These are phyloP conservation scores for Asbolus verrucosus DNA, from an alignment of 1,140 invertebrate genomes.

Conservation along the genomic window DNA sequence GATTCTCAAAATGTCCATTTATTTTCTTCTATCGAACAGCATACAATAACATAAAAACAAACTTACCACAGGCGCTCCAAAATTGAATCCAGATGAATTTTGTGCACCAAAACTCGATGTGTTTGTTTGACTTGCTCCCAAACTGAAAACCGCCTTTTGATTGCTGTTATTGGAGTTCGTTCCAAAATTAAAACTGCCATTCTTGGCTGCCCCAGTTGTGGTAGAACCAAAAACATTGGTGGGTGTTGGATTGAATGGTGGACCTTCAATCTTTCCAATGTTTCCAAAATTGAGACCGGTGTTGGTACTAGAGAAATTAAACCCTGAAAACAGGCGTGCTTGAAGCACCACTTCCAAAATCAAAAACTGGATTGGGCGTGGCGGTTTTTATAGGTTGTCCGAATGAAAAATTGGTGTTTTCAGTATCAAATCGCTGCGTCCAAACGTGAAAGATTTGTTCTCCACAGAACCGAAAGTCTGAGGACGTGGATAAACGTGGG, in stretches of 20 bases:
- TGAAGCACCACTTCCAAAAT: constrained; percentile 10
- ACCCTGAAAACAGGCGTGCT: constrained; percentile 6
- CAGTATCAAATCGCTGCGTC: neutral
- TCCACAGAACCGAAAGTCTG: constrained; percentile 10
- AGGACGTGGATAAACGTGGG: constrained; percentile 18
- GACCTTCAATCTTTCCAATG: constrained; percentile 4
- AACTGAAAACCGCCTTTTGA: constrained; percentile 58
- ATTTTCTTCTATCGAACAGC: too few species aligned
- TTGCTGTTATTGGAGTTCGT: constrained; percentile 46
- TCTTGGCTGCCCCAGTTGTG: constrained; percentile 42
- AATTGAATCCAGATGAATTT: constrained; percentile 49
- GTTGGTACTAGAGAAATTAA: constrained; percentile 13
- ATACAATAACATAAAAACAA: too few species aligned
- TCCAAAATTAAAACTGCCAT: constrained; percentile 60
- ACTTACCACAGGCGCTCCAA: constrained; percentile 55
- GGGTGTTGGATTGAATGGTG: constrained; percentile 6
- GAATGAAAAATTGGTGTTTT: constrained; percentile 20
- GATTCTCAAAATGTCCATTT: too few species aligned
- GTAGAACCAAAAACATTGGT: constrained; percentile 11
- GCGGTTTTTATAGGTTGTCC: constrained; percentile 15
- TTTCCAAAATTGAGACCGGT: constrained; percentile 41
- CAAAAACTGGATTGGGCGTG: neutral
- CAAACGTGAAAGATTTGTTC: constrained; percentile 40
- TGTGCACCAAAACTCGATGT: constrained; percentile 3
- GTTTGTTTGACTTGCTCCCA: constrained; percentile 51